These are phyloP conservation scores for Tricholauxania praeusta DNA, from an alignment of 2,888 invertebrate species.

Conservation along the genomic window DNA sequence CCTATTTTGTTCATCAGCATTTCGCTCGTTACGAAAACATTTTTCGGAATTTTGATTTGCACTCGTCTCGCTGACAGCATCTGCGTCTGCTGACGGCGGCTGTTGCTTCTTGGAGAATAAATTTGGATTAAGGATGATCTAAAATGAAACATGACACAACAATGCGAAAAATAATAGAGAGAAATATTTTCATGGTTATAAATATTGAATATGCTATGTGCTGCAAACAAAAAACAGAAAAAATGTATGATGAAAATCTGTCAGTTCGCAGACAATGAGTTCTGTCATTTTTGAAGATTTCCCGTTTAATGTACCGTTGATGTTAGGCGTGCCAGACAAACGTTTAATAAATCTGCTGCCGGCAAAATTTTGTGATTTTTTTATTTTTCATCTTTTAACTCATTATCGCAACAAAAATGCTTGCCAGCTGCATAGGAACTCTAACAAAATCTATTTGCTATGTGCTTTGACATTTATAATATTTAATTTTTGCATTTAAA, in stretches of 20 bases:
- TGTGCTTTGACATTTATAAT: too few relatives aligned
- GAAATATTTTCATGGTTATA: conserved; percentile 28
- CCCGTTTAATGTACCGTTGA: conserved; percentile 12
- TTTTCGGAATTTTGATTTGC: conserved; percentile 27
- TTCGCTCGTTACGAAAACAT: not conserved
- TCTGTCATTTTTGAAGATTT: conserved; percentile 17
- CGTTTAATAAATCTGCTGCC: conserved; percentile 3
- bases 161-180: conserved; percentile 8
- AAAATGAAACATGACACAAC: conserved; percentile 21
- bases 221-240: not conserved
- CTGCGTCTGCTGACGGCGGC: not conserved
- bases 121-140: conserved; percentile 60
- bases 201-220: conserved; percentile 3
- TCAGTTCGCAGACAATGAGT: conserved; percentile 17
- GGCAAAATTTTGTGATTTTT: conserved; percentile 11
- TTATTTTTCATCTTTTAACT: not conserved
- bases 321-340: conserved; percentile 5
- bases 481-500: too few relatives aligned
- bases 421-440: too few relatives aligned
- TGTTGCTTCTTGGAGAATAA: conserved; percentile 55
- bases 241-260: conserved; percentile 3
- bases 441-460: too few relatives aligned
- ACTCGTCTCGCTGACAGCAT: not conserved
- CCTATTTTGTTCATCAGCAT: not conserved
- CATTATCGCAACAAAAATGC: too few relatives aligned